Percentiles rank a stretch among this genome's conserved stretches.
Evolutionary conservation across 1,140 invertebrate genomes (phyloP).

Genomic region (Zaprionus gabonicus): DNA sequence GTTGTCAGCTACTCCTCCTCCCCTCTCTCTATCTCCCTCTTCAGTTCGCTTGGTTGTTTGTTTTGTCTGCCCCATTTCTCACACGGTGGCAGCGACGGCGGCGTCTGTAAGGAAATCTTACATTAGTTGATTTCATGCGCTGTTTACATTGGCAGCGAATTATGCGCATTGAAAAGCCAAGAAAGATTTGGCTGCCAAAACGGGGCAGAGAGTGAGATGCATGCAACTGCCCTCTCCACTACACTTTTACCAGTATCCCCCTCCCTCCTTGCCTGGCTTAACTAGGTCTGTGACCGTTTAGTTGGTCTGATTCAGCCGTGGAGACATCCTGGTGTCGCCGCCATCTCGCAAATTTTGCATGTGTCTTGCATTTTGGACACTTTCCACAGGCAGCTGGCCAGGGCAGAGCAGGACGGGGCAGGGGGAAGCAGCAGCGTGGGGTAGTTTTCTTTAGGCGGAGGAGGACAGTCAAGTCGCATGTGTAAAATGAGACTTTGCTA

Average conservation of each 20-base stretch:
- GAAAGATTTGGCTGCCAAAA: slow-evolving; percentile 68
- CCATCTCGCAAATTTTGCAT: slow-evolving; percentile 10
- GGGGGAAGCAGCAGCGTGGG: not conserved
- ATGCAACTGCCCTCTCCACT: not conserved
- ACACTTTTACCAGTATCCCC: not conserved
- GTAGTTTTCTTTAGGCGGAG: not conserved
- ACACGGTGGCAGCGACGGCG: slow-evolving; percentile 14
- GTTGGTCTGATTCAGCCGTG: slow-evolving; percentile 2
- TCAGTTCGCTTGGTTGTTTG: slow-evolving; percentile 51
- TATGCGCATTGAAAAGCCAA: slow-evolving; percentile 75
- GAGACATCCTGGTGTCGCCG: slow-evolving; percentile 29
- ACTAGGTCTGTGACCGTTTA: slow-evolving; percentile 28
- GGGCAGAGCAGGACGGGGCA: not conserved
- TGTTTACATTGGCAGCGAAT: slow-evolving; percentile 82
- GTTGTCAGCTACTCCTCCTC: not conserved
- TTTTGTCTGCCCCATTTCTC: slow-evolving; percentile 71
- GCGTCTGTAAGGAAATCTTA: slow-evolving; percentile 59
- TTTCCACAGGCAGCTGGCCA: not conserved
- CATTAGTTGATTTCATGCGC: slow-evolving; percentile 83
- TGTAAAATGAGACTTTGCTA: slow-evolving; percentile 33
- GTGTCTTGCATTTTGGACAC: slow-evolving; percentile 15
- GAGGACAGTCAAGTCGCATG: slow-evolving; percentile 7
- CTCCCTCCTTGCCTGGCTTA: not conserved
- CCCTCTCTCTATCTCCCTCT: not conserved
- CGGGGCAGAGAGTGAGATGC: not conserved